A percentile compares a stretch with the other conserved stretches of the same genome.
Evolutionary conservation across 2,113 vertebrate genomes (phyloP).

Genomic region (Paracanthobrama guichenoti): DNA sequence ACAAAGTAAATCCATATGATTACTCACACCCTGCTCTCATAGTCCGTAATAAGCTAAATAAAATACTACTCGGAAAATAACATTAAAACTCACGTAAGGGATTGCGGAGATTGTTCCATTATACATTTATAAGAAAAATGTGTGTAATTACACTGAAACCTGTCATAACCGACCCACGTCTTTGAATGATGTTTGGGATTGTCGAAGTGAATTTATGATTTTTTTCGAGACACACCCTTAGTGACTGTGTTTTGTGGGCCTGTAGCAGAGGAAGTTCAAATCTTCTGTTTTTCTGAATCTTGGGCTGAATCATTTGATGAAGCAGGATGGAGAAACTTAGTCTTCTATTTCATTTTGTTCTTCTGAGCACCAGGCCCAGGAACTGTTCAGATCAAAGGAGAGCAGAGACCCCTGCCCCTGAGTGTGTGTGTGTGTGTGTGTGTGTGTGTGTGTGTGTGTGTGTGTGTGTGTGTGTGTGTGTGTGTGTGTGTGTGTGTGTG

Average conservation of each 20-base stretch:
- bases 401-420: slow-evolving; percentile 62
- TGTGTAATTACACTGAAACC: slow-evolving; percentile 51
- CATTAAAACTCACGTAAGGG: slow-evolving; percentile 18
- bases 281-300: slow-evolving; percentile 43
- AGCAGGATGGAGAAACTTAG: slow-evolving; percentile 59
- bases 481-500: slow-evolving; percentile 1
- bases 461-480: not conserved
- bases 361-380: slow-evolving; percentile 16
- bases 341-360: slow-evolving; percentile 30
- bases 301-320: slow-evolving; percentile 55
- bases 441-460: not conserved
- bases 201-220: slow-evolving; percentile 44
- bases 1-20: slow-evolving; percentile 52
- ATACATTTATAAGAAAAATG: slow-evolving; percentile 50
- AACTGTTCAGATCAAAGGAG: slow-evolving; percentile 57
- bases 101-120: slow-evolving; percentile 48
- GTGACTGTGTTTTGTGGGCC: slow-evolving; percentile 24
- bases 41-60: slow-evolving; percentile 41
- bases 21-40: slow-evolving; percentile 42
- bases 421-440: not conserved
- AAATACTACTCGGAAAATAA: slow-evolving; percentile 41
- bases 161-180: slow-evolving; percentile 56
- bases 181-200: slow-evolving; percentile 45
- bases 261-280: slow-evolving; percentile 26
- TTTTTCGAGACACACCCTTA: slow-evolving; percentile 50